A percentile compares a stretch with the other conserved stretches of the same genome.
These are phyloP conservation scores for Lophochroa leadbeateri DNA, from an alignment of 2,113 vertebrate species.

Conservation along the genomic window DNA sequence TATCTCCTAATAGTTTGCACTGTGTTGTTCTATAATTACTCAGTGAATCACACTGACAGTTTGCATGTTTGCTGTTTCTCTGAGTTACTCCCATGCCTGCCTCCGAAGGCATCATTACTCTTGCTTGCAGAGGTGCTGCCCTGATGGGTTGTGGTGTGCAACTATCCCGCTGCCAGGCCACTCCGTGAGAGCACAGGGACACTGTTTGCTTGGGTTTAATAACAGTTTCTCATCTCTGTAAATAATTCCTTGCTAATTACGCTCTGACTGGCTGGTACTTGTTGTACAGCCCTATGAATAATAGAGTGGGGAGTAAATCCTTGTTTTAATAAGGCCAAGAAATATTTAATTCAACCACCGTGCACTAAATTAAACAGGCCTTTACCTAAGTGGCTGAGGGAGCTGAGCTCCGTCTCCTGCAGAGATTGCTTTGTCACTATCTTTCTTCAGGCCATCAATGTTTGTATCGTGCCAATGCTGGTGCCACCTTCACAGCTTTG, in stretches of 20 bases:
- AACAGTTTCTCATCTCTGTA: not conserved
- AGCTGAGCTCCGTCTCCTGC: not conserved
- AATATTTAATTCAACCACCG: not conserved
- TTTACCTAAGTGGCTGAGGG: not conserved
- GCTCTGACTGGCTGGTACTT: not conserved
- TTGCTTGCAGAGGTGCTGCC: not conserved
- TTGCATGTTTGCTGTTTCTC: not conserved
- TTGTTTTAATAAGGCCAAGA: constrained; percentile 6
- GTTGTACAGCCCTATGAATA: not conserved
- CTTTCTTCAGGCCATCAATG: not conserved
- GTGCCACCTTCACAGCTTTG: not conserved
- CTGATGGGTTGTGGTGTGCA: fast-evolving
- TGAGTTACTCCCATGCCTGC: constrained; percentile 22
- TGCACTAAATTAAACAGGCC: not conserved
- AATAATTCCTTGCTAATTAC: constrained; percentile 16
- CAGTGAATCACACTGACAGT: constrained; percentile 57
- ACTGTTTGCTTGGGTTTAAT: not conserved
- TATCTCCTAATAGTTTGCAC: constrained; percentile 59
- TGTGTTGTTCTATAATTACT: constrained; percentile 61
- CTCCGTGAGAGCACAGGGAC: not conserved
- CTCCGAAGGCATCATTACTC: not conserved
- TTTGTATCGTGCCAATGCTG: not conserved
- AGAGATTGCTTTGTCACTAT: not conserved
- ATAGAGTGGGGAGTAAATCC: constrained; percentile 1
- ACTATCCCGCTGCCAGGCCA: not conserved